A percentile compares a stretch with the other conserved stretches of the same genome.
Evolutionary conservation across 2,797 vertebrate genomes (phyloP).

Genomic region (Glossophaga mutica): DNA sequence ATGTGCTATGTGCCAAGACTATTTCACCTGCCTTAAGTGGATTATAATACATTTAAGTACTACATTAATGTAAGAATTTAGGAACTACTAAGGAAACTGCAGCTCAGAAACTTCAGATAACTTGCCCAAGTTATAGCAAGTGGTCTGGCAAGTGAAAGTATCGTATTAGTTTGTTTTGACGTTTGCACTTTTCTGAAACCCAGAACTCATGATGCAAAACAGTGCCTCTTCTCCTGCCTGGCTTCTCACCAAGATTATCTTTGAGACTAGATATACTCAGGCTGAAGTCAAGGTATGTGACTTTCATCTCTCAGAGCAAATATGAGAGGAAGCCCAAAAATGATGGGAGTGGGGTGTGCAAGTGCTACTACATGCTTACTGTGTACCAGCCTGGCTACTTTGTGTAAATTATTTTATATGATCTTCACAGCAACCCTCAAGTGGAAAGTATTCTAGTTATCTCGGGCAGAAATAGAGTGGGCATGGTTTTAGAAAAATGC

Average conservation of each 20-base stretch:
- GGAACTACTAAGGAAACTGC: background rate
- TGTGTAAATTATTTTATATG: background rate
- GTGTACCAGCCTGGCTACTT: background rate
- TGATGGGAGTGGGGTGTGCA: background rate
- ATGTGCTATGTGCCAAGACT: background rate
- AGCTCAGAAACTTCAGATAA: background rate
- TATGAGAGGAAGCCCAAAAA: background rate
- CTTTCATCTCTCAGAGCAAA: background rate
- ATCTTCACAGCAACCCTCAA: background rate
- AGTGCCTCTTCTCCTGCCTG: background rate
- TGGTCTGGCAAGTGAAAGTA: background rate
- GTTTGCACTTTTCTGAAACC: background rate
- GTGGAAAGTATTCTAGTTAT: background rate
- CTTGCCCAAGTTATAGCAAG: background rate
- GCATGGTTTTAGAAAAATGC: background rate
- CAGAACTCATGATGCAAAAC: background rate
- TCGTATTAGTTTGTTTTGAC: background rate
- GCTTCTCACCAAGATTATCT: background rate
- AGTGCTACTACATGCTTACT: background rate
- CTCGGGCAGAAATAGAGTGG: background rate
- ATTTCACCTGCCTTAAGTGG: background rate
- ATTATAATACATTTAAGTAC: background rate
- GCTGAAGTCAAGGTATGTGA: background rate
- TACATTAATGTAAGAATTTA: background rate
- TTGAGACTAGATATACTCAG: background rate